A percentile compares a stretch with the other conserved stretches of the same genome.
These are phyloP conservation scores for Anneissia japonica DNA, from an alignment of 35 echinoderm and acorn worm species.

Conservation along the genomic window DNA sequence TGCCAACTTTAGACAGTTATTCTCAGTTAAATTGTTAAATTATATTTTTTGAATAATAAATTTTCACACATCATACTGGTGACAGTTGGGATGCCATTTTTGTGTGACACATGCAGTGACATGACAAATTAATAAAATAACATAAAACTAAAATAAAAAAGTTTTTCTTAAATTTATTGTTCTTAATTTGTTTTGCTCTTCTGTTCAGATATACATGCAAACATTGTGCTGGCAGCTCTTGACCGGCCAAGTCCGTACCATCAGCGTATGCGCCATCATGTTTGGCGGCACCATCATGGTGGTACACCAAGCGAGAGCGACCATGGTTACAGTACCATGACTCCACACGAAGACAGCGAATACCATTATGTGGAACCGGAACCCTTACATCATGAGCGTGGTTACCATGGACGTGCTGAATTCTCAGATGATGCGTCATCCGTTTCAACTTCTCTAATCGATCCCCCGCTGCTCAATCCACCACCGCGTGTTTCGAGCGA, in stretches of 20 bases:
- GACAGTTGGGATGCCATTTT: too few relatives aligned
- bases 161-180: too few relatives aligned
- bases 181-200: conserved; percentile 10
- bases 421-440: background rate
- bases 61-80: too few relatives aligned
- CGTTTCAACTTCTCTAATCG: conserved; percentile 11
- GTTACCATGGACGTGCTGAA: conserved; percentile 25
- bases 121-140: too few relatives aligned
- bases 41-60: too few relatives aligned
- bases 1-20: too few relatives aligned
- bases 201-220: conserved; percentile 70
- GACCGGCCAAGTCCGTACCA: conserved; percentile 89
- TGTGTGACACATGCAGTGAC: too few relatives aligned
- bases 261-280: conserved; percentile 59
- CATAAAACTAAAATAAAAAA: too few relatives aligned
- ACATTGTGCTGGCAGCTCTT: conserved; percentile 80
- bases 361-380: conserved; percentile 96
- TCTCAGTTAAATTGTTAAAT: too few relatives aligned
- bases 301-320: conserved; percentile 90
- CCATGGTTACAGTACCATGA: conserved; percentile 99
- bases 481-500: conserved; percentile 8
- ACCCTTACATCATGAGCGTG: conserved; percentile 40
- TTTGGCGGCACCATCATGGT: conserved; percentile 67
- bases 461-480: background rate
- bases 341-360: conserved; percentile 97